Base-by-base conservation (phyloP, 2,113 vertebrate genomes). In the Ochotona curzoniae region DNA sequence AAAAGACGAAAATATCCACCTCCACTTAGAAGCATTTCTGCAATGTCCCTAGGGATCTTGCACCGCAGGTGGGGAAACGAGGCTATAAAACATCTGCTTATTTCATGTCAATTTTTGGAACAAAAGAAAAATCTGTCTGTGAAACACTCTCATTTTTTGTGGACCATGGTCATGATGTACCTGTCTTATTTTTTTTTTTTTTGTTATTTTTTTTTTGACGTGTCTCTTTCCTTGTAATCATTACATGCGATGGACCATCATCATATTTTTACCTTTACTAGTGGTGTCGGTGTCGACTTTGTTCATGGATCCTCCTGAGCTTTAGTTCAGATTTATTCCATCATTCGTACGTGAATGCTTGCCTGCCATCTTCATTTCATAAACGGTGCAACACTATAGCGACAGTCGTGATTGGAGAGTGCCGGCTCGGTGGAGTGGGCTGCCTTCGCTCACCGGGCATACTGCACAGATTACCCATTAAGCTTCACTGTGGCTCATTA, bases 401-500 rank as follows among this genome's bases (percentile, higher is more conserved):
- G 76, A 49, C 60, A 30, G 61, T 76, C 38, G 70, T 80, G 70
- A 82, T 26, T 81, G 67, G 66, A 83, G 87, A 86, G 1, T 67
- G 17, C 54, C 64, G 70, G 38, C 74, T 66, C 0, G 2, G 57
- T 35, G 82, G 44, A 54, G 30, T 74, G 93, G 95, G 87, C 60
- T 90, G 47, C 90, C 66, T 57, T 93, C 49, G 35, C 78, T 93
- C 38, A 44, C 38, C 6, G 89, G 93, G 89, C 51, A 76, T 64
- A 82, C 78, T 63, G 87, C 91, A 93, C 71, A 84, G 80, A 88
- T 95, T 95, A 79, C 94, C 87, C 90, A 90, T 95, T 89, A 96
- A 93, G 84, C 90, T 75, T 38, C 83, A 94, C 89, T 83, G 88
- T 89, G 94, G 96, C 96, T 96, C 83, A 96, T 97, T 94, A 94